Conservation (phyloP, 2,797 vertebrate genomes). For the Allobates femoralis region DNA sequence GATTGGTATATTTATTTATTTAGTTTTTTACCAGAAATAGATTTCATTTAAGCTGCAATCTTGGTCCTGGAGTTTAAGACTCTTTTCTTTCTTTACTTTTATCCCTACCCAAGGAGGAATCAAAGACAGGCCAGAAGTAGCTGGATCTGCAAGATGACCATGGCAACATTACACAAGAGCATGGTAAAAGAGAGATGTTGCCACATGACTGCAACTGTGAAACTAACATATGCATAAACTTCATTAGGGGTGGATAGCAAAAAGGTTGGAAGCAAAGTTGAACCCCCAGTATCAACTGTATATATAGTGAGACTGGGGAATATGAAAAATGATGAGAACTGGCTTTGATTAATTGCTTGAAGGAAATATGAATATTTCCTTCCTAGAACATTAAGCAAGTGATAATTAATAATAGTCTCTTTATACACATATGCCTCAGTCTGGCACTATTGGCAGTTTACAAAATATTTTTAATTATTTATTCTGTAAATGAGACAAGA, state of each 20-base stretch:
- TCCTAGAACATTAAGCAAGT: background rate
- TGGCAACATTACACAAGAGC: no score
- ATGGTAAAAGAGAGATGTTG: background rate
- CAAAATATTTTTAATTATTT: conserved; percentile 45
- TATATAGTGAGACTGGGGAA: background rate
- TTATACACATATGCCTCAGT: conserved; percentile 19
- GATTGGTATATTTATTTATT: no score
- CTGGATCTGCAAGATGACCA: no score
- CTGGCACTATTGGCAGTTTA: conserved; percentile 27
- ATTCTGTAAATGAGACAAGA: conserved; percentile 35
- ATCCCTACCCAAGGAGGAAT: no score
- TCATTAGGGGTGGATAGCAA: background rate
- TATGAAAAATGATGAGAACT: background rate
- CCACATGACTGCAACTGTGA: background rate
- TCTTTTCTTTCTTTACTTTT: no score
- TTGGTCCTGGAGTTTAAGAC: no score
- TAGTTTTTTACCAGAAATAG: no score
- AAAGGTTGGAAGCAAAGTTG: background rate
- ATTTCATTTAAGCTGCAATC: no score
- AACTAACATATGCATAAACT: background rate
- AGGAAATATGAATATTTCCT: background rate
- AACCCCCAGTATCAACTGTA: background rate
- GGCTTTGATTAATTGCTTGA: background rate
- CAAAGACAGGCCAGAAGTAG: no score
- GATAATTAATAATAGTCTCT: conserved; percentile 25